A percentile compares a stretch with the other conserved stretches of the same genome.
Conservation (phyloP, 92 coral and sea anemone genomes). For the Zoanthus sansibaricus region DNA sequence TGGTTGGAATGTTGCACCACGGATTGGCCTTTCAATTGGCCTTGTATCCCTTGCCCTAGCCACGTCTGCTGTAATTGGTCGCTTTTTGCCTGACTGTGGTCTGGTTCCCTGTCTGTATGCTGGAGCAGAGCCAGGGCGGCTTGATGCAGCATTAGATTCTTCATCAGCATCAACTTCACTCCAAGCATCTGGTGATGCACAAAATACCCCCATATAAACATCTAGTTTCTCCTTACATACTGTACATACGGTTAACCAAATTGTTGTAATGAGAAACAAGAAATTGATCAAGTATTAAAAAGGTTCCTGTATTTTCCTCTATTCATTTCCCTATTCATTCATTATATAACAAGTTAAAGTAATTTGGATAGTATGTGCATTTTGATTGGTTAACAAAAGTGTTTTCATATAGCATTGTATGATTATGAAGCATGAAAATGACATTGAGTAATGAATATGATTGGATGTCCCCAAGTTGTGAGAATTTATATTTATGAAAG, state of each 20-base stretch:
- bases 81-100: slow-evolving; percentile 60
- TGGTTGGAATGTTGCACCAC: neutral
- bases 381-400: no score
- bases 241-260: neutral
- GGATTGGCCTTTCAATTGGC: slow-evolving; percentile 29
- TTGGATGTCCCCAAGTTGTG: no score
- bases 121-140: slow-evolving; percentile 89
- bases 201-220: neutral
- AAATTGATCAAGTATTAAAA: no score
- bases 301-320: no score
- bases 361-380: no score
- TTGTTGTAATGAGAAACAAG: no score
- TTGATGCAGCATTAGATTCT: slow-evolving; percentile 88
- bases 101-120: slow-evolving; percentile 63
- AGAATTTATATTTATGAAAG: no score
- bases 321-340: no score
- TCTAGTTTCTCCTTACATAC: neutral
- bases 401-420: no score
- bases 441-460: no score
- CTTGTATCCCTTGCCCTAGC: slow-evolving; percentile 29
- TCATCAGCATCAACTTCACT: slow-evolving; percentile 91
- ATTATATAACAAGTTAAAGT: no score
- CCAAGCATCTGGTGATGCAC: slow-evolving; percentile 76
- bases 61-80: slow-evolving; percentile 81
- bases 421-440: no score